Base-by-base conservation (phyloP, 1,140 invertebrate species). In the Drosophila watanabei region DNA sequence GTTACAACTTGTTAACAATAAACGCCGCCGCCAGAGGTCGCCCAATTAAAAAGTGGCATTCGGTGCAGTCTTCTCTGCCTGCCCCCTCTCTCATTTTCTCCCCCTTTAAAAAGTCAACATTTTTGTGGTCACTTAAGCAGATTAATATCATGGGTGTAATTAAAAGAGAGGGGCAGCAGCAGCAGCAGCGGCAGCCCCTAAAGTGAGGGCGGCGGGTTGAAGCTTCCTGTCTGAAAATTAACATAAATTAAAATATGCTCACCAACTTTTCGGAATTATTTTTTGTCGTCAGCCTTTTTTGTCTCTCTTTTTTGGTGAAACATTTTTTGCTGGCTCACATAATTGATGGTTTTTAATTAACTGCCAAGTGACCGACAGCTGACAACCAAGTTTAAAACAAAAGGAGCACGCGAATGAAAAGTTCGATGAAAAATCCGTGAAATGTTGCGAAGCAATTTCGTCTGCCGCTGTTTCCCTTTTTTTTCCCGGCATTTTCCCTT, bases 291-390 rank as follows among this genome's bases (percentile, higher is more conserved):
- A 32, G 57, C 54, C 48, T 75, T 61, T 57, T 49, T n/a, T n/a
- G n/a, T n/a, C n/a, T 24, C 3, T 24, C 3, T 24, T 69, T 80
- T 66, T 76, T 51, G 48, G 51, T 33, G n/a, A 14, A 52, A 5
- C 35, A 51, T 45, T 45, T 76, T 68, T 73, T 66, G 54, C 56
- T 61, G 51, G 41, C 51, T 69, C 87, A 82, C 79, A 91, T 90
- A 90, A 90, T 90, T 91, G 82, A 90, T 90, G 87, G 86, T 77
- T 90, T 90, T 90, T 91, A 90, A 90, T 90, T 90, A 90, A 90
- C 85, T 90, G 72, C 86, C 88, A 86, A 89, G 79, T 89, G 86
- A 89, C 86, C 85, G 86, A 85, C 85, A 89, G 78, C 86, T 75
- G 85, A 76, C 79, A 85, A 72, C 56, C 41, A 73, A 60, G 54